Evolutionary conservation across 2,888 invertebrate genomes (phyloP).

Genomic region (Onthophagus sagittarius): DNA sequence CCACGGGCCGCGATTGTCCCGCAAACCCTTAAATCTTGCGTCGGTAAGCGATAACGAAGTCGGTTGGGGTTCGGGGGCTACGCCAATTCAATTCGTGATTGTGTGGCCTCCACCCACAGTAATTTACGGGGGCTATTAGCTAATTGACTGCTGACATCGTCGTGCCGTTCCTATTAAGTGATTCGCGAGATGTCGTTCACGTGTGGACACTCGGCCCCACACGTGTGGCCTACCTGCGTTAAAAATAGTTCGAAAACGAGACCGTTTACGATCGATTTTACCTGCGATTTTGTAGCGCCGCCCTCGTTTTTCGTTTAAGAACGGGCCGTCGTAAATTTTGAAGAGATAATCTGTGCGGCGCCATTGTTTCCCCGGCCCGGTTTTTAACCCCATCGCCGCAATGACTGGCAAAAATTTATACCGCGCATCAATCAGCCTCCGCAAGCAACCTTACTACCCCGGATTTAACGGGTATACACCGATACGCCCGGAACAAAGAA

Average conservation of each 20-base stretch:
- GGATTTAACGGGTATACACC: not conserved
- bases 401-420: not conserved
- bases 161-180: conserved; percentile 22
- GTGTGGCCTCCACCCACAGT: conserved; percentile 38
- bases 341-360: not conserved
- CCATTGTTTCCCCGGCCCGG: not conserved
- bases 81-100: conserved; percentile 28
- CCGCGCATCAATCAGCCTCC: not conserved
- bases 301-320: not conserved
- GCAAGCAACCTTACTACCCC: not conserved
- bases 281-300: not conserved
- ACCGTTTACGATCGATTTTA: not conserved
- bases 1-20: not conserved
- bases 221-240: not conserved
- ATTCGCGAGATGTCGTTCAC: conserved; percentile 4
- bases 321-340: not conserved
- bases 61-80: not conserved
- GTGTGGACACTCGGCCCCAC: not conserved
- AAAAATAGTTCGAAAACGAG: not conserved
- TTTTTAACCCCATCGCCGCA: not conserved
- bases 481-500: not conserved
- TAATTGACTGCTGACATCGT: conserved; percentile 42
- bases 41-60: not conserved
- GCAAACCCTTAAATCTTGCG: not conserved
- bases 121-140: conserved; percentile 42